Evolutionary conservation across 1,140 invertebrate species (phyloP).

Genomic region (Manduca sexta): DNA sequence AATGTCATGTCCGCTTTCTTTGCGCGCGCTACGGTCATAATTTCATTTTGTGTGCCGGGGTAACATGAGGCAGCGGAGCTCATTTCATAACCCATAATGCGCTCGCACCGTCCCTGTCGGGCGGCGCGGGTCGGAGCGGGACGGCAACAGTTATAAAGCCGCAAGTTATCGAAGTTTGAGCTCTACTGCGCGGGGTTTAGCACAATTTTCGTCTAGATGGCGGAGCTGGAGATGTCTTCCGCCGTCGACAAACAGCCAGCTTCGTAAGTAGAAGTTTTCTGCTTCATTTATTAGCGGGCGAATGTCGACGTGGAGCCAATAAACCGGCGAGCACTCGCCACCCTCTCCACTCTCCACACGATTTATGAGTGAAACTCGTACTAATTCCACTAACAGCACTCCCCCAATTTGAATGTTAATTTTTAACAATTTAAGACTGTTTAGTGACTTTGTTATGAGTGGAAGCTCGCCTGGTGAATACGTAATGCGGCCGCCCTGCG

Average conservation of each 20-base stretch:
- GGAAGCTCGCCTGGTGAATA: conserved; percentile 31
- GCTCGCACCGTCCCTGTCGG: conserved; percentile 32
- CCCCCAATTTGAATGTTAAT: conserved; percentile 68
- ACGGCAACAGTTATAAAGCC: conserved; percentile 37
- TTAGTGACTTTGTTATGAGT: conserved; percentile 50
- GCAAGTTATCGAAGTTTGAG: conserved; percentile 38
- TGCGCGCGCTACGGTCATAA: conserved; percentile 52
- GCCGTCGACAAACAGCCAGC: conserved; percentile 43
- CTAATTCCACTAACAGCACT: conserved; percentile 68
- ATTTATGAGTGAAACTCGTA: conserved; percentile 64
- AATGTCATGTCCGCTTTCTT: conserved; percentile 47
- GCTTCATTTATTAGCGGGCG: conserved; percentile 67
- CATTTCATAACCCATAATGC: conserved; percentile 67
- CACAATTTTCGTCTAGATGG: conserved; percentile 35
- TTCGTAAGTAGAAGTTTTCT: conserved; percentile 63
- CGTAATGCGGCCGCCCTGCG: conserved; percentile 19
- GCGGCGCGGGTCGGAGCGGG: conserved; percentile 21
- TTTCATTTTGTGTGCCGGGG: conserved; percentile 55
- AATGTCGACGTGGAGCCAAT: conserved; percentile 62
- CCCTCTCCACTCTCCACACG: conserved; percentile 48
- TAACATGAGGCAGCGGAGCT: conserved; percentile 53
- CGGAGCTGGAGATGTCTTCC: conserved; percentile 33
- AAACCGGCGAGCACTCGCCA: conserved; percentile 52
- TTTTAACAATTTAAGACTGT: conserved; percentile 65
- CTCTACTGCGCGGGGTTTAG: conserved; percentile 35